Evolutionary conservation across 2,797 vertebrate genomes (phyloP).

Genomic region (Decapterus maruadsi): DNA sequence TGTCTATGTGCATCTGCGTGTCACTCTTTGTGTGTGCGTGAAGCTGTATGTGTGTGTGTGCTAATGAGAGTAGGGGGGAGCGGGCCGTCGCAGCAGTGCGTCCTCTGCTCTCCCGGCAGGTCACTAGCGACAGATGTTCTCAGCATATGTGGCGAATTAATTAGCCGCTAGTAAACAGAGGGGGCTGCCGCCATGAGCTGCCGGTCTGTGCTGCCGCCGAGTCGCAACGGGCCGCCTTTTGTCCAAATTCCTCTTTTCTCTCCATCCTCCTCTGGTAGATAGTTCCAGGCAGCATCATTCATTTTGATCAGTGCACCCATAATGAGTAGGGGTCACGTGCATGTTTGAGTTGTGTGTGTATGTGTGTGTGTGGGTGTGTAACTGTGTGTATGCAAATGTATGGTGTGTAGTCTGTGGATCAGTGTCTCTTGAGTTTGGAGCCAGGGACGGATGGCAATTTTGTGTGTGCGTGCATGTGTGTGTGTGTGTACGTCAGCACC

Average conservation of each 20-base stretch:
- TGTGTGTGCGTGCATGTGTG: constrained; percentile 26
- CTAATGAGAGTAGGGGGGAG: constrained; percentile 78
- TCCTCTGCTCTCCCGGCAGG: constrained; percentile 96
- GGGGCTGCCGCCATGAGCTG: constrained; percentile 91
- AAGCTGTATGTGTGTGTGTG: constrained; percentile 71
- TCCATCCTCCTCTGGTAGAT: constrained; percentile 75
- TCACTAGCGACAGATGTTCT: constrained; percentile 99
- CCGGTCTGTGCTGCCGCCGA: constrained; percentile 71
- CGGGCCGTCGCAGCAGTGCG: constrained; percentile 93
- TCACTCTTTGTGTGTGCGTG: constrained; percentile 58
- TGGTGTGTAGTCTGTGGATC: constrained; percentile 49
- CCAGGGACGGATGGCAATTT: constrained; percentile 37
- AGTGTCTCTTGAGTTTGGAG: constrained; percentile 60
- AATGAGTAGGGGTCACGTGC: constrained; percentile 67
- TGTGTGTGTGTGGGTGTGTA: constrained; percentile 30
- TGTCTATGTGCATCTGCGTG: constrained; percentile 45
- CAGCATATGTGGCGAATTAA: constrained; percentile 99
- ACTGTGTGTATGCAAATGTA: constrained; percentile 10
- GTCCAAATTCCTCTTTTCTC: constrained; percentile 92
- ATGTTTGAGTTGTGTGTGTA: constrained; percentile 58
- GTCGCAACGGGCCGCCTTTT: constrained; percentile 86
- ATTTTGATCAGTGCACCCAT: constrained; percentile 92
- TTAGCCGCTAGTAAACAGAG: constrained; percentile 99
- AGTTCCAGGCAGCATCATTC: constrained; percentile 95
- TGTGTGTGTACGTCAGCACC: constrained; percentile 50